phyloP scores from a whole-genome alignment of 2,888 invertebrate genomes.

The Tenthredo livida region DNA sequence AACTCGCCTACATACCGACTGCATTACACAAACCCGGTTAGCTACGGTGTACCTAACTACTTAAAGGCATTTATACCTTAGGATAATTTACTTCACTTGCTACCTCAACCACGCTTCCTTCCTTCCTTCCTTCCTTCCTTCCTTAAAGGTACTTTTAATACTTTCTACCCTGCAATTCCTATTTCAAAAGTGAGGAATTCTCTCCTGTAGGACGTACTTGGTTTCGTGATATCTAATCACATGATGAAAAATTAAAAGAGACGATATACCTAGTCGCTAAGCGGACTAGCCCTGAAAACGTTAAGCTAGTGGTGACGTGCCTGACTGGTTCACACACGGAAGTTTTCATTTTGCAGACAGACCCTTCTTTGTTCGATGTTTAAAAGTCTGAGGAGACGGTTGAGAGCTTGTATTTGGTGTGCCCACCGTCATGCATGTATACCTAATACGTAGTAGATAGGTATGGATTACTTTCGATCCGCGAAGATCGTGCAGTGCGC shows the following conservation, averaged over 20 bases:
- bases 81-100: constrained; percentile 61
- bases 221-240: not conserved
- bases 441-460: not conserved
- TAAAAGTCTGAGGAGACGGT: constrained; percentile 4
- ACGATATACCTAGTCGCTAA: not conserved
- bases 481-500: not conserved
- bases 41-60: constrained; percentile 1
- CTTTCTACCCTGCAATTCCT: not conserved
- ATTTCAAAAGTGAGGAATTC: not conserved
- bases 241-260: not conserved
- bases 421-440: not conserved
- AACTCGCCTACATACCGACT: constrained; percentile 2
- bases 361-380: constrained; percentile 22
- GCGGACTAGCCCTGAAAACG: not conserved
- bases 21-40: constrained; percentile 24
- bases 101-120: constrained; percentile 68
- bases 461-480: not conserved
- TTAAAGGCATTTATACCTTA: constrained; percentile 53
- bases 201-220: not conserved
- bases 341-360: constrained; percentile 32
- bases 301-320: not conserved
- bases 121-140: constrained; percentile 37
- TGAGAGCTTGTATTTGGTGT: constrained; percentile 24
- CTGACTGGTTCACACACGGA: constrained; percentile 22
- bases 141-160: not conserved